Percentiles rank a stretch among this genome's conserved stretches.
phyloP scores from a whole-genome alignment of 2,888 invertebrate genomes.

The Pollenia griseotomentosa region DNA sequence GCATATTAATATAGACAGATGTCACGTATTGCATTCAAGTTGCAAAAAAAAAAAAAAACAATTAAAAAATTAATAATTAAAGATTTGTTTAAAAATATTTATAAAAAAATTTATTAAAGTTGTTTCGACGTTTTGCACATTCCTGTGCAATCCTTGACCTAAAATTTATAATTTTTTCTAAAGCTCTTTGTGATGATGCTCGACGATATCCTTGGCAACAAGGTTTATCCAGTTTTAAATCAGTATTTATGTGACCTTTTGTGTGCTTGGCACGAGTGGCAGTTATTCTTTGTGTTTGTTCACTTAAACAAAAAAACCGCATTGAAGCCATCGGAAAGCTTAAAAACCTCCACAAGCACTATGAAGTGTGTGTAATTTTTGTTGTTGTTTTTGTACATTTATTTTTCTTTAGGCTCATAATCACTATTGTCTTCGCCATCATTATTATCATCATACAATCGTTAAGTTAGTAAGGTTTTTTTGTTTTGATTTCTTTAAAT shows the following conservation, averaged over 20 bases:
- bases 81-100: background rate
- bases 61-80: background rate
- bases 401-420: slow-evolving; percentile 1
- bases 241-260: slow-evolving; percentile 45
- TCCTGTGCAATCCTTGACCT: slow-evolving; percentile 60
- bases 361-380: slow-evolving; percentile 7
- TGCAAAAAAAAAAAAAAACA: background rate
- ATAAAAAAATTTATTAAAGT: background rate
- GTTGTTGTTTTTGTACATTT: background rate
- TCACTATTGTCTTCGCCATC: slow-evolving; percentile 12
- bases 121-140: background rate
- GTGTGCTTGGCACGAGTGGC: slow-evolving; percentile 56
- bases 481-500: background rate
- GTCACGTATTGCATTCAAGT: slow-evolving; percentile 17
- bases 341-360: slow-evolving; percentile 35
- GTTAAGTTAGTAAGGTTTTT: slow-evolving; percentile 22
- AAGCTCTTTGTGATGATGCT: background rate
- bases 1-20: slow-evolving; percentile 43
- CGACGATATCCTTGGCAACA: slow-evolving; percentile 42
- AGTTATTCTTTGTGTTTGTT: slow-evolving; percentile 20
- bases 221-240: slow-evolving; percentile 40
- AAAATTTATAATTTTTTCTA: slow-evolving; percentile 18
- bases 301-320: slow-evolving; percentile 25
- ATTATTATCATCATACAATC: slow-evolving; percentile 19
- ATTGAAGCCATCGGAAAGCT: slow-evolving; percentile 42